Evolutionary conservation across 2,113 vertebrate species (phyloP).

Genomic region (Macquaria ambigua): DNA sequence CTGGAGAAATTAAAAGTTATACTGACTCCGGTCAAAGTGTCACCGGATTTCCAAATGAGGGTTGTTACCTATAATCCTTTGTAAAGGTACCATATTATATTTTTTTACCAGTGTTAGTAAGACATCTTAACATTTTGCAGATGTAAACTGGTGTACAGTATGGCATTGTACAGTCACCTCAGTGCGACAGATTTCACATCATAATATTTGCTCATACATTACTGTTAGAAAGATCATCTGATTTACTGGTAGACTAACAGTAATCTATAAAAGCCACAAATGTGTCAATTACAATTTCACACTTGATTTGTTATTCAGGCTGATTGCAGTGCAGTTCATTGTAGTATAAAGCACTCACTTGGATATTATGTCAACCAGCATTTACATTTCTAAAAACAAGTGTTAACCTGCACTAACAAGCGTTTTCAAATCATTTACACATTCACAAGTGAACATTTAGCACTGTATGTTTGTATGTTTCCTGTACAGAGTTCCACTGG

Average conservation of each 20-base stretch:
- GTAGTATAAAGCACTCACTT: background rate
- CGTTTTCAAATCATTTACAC: background rate
- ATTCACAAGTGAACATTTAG: no score
- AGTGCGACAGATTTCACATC: background rate
- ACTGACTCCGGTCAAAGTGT: background rate
- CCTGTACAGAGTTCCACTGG: slow-evolving; percentile 24
- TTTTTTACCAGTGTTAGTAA: background rate
- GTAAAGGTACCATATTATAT: background rate
- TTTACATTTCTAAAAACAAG: background rate
- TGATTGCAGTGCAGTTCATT: background rate
- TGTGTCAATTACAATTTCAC: background rate
- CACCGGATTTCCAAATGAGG: background rate
- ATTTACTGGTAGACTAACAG: background rate
- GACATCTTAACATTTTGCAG: background rate
- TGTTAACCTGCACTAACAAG: background rate
- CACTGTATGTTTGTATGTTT: slow-evolving; percentile 19
- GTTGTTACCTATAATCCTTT: background rate
- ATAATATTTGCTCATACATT: background rate
- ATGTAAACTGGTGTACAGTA: background rate
- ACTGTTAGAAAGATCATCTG: background rate
- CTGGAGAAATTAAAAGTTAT: background rate
- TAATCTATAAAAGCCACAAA: background rate
- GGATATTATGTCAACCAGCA: background rate
- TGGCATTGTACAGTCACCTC: background rate
- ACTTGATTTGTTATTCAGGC: background rate